Percentiles rank a stretch among this genome's conserved stretches.
These are phyloP conservation scores for Myanophis thanlyinensis DNA, from an alignment of 2,113 vertebrate species.

Conservation along the genomic window DNA sequence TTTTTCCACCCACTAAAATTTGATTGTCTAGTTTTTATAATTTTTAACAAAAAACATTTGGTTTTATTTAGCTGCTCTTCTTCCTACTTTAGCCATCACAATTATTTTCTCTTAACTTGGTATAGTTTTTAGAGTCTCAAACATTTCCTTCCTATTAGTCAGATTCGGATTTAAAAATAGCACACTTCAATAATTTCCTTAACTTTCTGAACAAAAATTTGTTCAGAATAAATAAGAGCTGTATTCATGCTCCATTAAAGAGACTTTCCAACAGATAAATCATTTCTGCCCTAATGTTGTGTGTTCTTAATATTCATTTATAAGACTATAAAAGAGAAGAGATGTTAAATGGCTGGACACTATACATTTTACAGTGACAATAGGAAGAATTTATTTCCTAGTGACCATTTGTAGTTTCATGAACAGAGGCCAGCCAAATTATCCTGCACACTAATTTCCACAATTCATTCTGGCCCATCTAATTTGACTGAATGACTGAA, in stretches of 20 bases:
- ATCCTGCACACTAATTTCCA: background rate
- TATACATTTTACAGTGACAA: background rate
- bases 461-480: background rate
- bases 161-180: conserved; percentile 7
- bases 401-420: background rate
- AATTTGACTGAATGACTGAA: background rate
- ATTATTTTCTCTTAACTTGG: background rate
- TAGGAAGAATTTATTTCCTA: background rate
- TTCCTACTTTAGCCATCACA: background rate
- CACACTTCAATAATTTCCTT: background rate
- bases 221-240: background rate
- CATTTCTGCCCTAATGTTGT: background rate
- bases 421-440: background rate
- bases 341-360: background rate
- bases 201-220: background rate
- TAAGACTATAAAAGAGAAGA: background rate
- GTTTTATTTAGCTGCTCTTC: background rate
- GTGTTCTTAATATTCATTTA: background rate
- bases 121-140: conserved; percentile 1
- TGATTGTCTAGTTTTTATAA: background rate
- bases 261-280: background rate
- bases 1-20: background rate
- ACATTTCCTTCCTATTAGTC: conserved; percentile 17
- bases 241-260: background rate
- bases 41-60: background rate